phyloP scores from a whole-genome alignment of 2,888 invertebrate species.

The Torymus auratus region DNA sequence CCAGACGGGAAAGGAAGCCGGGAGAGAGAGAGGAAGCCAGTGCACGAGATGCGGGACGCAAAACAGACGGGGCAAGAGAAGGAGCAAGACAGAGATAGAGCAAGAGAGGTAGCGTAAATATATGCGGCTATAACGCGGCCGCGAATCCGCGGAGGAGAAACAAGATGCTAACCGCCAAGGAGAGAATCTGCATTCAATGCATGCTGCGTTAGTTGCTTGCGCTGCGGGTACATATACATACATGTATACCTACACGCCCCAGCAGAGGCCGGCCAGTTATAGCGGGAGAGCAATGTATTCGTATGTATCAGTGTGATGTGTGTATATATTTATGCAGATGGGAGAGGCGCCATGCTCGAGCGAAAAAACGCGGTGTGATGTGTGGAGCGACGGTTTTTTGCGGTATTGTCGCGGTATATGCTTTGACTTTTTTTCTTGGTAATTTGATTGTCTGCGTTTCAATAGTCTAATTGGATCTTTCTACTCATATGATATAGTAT shows the following conservation, averaged over 20 bases:
- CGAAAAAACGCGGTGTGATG: background rate
- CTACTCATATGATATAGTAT: too few relatives aligned
- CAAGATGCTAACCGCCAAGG: slow-evolving; percentile 61
- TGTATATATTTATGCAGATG: slow-evolving; percentile 1
- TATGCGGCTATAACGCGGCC: slow-evolving; percentile 11
- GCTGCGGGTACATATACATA: too few relatives aligned
- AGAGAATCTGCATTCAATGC: slow-evolving; percentile 65
- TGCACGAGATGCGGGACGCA: background rate
- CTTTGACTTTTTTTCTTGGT: too few relatives aligned
- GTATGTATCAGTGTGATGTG: background rate
- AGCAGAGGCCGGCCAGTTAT: slow-evolving; percentile 67
- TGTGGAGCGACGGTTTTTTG: too few relatives aligned
- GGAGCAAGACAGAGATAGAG: slow-evolving; percentile 19
- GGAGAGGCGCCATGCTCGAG: slow-evolving; percentile 4
- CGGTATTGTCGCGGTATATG: too few relatives aligned
- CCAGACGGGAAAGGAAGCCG: background rate
- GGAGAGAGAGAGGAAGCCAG: background rate
- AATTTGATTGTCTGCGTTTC: too few relatives aligned
- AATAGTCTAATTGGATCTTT: too few relatives aligned
- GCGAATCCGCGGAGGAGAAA: slow-evolving; percentile 53
- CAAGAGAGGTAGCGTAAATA: background rate
- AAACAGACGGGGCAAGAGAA: slow-evolving; percentile 1
- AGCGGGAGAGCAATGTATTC: slow-evolving; percentile 16
- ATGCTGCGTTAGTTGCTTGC: slow-evolving; percentile 72
- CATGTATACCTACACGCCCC: too few relatives aligned